Conservation (phyloP, 2,888 invertebrate genomes). For the Spilosoma lubricipeda region DNA sequence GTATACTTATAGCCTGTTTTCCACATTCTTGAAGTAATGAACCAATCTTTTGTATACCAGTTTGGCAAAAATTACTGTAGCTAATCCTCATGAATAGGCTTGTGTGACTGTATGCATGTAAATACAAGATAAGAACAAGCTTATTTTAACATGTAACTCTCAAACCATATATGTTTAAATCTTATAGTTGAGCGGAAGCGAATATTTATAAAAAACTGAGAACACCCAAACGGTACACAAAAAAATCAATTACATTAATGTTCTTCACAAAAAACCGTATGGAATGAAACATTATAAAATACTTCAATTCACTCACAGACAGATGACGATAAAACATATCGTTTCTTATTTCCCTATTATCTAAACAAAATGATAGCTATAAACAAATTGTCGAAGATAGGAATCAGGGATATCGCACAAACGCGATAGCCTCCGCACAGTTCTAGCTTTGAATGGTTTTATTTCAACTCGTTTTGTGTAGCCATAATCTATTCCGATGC, state of each 20-base stretch:
- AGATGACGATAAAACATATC: slow-evolving; percentile 41
- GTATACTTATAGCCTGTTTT: too few species aligned
- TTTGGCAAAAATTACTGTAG: too few species aligned
- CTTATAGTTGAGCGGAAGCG: not conserved
- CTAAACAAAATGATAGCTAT: slow-evolving; percentile 56
- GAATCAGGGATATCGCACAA: slow-evolving; percentile 59
- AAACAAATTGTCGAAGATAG: slow-evolving; percentile 60
- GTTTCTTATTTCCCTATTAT: slow-evolving; percentile 53
- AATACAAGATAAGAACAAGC: not conserved
- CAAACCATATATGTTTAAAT: not conserved
- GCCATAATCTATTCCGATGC: slow-evolving; percentile 74
- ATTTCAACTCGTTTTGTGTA: slow-evolving; percentile 63
- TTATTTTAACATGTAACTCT: not conserved
- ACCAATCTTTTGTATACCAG: too few species aligned
- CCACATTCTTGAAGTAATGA: too few species aligned
- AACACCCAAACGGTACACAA: not conserved
- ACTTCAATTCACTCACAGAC: slow-evolving; percentile 10
- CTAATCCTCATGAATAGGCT: too few species aligned
- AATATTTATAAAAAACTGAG: not conserved
- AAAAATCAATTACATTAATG: not conserved
- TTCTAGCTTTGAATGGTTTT: slow-evolving; percentile 44
- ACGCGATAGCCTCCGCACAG: slow-evolving; percentile 50
- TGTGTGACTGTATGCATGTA: not conserved
- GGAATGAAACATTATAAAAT: not conserved
- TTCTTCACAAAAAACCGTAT: not conserved